Evolutionary conservation across 2,888 invertebrate species (phyloP).

Genomic region (Xiphydria camelus): DNA sequence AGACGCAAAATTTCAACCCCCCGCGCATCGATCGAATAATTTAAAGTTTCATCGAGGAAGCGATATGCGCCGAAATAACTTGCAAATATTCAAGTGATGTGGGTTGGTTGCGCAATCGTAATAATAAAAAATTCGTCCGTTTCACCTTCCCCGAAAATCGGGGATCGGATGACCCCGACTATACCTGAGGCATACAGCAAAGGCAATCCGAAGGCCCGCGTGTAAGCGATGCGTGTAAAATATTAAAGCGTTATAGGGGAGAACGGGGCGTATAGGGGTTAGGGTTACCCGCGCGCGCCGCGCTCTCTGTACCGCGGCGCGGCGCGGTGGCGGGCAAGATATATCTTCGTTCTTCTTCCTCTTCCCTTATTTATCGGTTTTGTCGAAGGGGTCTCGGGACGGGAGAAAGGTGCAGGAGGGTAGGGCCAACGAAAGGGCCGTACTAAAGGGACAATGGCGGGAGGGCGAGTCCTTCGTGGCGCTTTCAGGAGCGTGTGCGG

Average conservation of each 20-base stretch:
- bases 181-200: too few species aligned
- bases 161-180: too few species aligned
- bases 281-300: constrained; percentile 9
- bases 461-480: constrained; percentile 39
- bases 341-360: constrained; percentile 21
- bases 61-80: too few species aligned
- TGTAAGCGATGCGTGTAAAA: constrained; percentile 47
- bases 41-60: too few species aligned
- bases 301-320: too few species aligned
- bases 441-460: constrained; percentile 20
- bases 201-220: constrained; percentile 43
- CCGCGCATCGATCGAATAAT: too few species aligned
- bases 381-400: constrained; percentile 30
- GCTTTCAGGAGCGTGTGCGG: constrained; percentile 1
- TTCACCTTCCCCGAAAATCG: too few species aligned
- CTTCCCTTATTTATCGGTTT: constrained; percentile 53
- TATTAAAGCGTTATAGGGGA: constrained; percentile 52
- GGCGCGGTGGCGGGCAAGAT: too few species aligned
- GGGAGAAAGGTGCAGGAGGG: constrained; percentile 34
- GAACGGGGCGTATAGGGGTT: constrained; percentile 26
- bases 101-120: too few species aligned
- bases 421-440: constrained; percentile 21
- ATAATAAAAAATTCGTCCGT: too few species aligned
- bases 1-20: too few species aligned
- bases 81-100: too few species aligned